Percentiles rank a stretch among this genome's conserved stretches.
Evolutionary conservation across 2,113 vertebrate species (phyloP).

Genomic region (Thamnophis sirtalis): DNA sequence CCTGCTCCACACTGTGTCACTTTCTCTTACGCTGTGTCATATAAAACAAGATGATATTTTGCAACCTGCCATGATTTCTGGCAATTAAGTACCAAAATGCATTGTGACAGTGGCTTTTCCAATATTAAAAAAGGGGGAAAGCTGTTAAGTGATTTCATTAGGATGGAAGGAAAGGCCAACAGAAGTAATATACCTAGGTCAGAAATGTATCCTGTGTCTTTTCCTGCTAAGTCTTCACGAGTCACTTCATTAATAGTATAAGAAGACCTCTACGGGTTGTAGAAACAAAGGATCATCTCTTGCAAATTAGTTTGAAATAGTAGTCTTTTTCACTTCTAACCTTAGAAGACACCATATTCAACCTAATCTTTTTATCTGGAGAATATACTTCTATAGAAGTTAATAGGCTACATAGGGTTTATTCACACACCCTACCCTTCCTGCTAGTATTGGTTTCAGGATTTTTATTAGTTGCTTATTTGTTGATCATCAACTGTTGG

Average conservation of each 20-base stretch:
- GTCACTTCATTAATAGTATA: background rate
- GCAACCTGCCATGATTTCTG: constrained; percentile 6
- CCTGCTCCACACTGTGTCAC: constrained; percentile 6
- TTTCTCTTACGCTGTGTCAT: constrained; percentile 34
- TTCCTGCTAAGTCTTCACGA: background rate
- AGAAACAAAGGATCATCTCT: background rate
- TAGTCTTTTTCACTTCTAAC: background rate
- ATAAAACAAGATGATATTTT: background rate
- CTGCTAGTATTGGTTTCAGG: background rate
- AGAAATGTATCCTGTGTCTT: background rate
- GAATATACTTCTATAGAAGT: no score
- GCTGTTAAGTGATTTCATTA: background rate
- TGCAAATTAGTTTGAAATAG: background rate
- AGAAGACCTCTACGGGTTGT: background rate
- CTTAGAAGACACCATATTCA: background rate
- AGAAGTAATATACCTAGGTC: background rate
- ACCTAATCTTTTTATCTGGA: background rate
- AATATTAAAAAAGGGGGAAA: background rate
- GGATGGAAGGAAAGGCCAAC: background rate
- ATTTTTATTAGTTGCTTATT: background rate
- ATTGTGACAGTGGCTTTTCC: background rate
- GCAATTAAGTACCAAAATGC: background rate
- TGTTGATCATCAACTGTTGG: background rate
- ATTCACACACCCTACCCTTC: background rate
- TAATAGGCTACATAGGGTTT: background rate